Evolutionary conservation across 1,140 invertebrate genomes (phyloP), one percentile per base, ranked within the genome.

Genomic region (Acromyrmex heyeri): DNA sequence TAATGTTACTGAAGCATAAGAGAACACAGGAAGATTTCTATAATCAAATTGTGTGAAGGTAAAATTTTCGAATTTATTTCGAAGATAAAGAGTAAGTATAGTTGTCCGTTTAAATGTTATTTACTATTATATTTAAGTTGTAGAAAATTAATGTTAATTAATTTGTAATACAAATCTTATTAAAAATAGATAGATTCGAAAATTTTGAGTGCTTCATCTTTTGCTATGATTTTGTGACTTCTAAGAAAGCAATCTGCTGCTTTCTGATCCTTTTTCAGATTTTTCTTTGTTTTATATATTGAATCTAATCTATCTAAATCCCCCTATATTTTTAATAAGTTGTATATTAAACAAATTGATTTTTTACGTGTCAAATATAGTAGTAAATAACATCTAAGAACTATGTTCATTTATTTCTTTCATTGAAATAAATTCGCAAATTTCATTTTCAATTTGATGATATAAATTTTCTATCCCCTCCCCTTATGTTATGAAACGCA

Each of bases 401-500:
- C 0, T 7, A 6, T 8, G 7, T n/a, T 7, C 7, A 57, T 57
- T 57, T n/a, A 57, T n/a, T 21, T 7, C n/a, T 57, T n/a, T 57
- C 18, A 8, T 6, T 21, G 7, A n/a, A 21, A 57, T 57, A n/a
- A 57, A 57, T 57, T 57, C n/a, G 55, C 55, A 57, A 55, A 57
- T n/a, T 57, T 57, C 0, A n/a, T 21, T n/a, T 57, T 57, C 6
- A n/a, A 57, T 57, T 57, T 57, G 8, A 57, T 21, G 2, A 21
- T 50, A 16, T 16, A 50, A 50, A 50, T 50, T 3, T 50, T 44
- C 38, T 3, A 14, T 2, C 1, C 12, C 0, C 48, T 50, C 14
- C 14, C 48, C 12, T 73, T 73, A 50, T 59, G 48, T 81, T 18
- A 72, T 30, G 69, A 81, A 82, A 61, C 57, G 53, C 67, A 53